phyloP scores from a whole-genome alignment of 2,797 vertebrate genomes.

The Typhlichthys eigenmanni region DNA sequence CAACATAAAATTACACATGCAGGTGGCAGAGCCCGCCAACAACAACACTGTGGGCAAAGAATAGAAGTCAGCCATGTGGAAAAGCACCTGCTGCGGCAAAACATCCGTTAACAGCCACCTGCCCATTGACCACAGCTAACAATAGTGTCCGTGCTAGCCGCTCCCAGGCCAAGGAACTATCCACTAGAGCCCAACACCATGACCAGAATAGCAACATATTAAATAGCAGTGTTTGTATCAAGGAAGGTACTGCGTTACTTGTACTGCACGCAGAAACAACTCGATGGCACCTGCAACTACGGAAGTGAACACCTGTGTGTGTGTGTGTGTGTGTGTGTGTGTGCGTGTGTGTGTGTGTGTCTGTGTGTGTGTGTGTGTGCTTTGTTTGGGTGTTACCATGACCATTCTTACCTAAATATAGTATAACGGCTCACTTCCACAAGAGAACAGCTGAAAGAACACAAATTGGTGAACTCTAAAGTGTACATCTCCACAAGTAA shows the following conservation, averaged over 20 bases:
- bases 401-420: constrained; percentile 12
- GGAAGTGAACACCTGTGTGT: neutral
- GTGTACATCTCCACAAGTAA: neutral
- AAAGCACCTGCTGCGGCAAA: constrained; percentile 71
- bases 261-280: too few relatives aligned
- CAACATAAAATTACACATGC: constrained; percentile 54
- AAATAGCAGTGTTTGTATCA: neutral
- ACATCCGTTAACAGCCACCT: constrained; percentile 73
- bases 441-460: constrained; percentile 44
- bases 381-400: neutral
- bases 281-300: neutral
- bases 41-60: constrained; percentile 64
- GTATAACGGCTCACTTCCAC: constrained; percentile 34
- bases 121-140: constrained; percentile 50
- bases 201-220: constrained; percentile 29
- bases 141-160: constrained; percentile 46
- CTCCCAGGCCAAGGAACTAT: constrained; percentile 24
- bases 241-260: too few relatives aligned
- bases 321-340: constrained; percentile 10
- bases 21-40: constrained; percentile 54
- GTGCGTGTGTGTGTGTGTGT: neutral
- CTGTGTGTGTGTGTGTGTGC: constrained; percentile 9
- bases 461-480: constrained; percentile 32
- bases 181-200: constrained; percentile 36
- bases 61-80: constrained; percentile 46